Evolutionary conservation across 2,113 vertebrate genomes (phyloP).

Genomic region (Pontoporia blainvillei): DNA sequence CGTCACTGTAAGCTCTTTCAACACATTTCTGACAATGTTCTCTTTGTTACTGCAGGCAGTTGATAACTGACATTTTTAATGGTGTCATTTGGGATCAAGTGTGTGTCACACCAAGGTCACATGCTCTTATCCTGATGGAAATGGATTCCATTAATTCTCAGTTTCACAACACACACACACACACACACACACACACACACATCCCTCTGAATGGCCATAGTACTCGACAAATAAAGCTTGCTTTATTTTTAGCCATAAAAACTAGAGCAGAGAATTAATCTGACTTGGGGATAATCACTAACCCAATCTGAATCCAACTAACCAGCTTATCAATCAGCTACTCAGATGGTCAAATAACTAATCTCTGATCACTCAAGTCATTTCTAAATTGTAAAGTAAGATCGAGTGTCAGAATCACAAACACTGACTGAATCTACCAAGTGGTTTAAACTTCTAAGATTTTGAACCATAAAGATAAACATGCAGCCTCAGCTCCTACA

Average conservation of each 20-base stretch:
- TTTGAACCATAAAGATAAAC: not conserved
- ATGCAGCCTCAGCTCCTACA: rapidly evolving
- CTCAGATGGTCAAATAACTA: not conserved
- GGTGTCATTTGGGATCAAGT: not conserved
- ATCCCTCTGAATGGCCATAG: not conserved
- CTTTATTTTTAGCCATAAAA: not conserved
- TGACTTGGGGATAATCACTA: no score
- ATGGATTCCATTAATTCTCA: not conserved
- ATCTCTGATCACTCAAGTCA: not conserved
- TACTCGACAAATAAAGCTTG: not conserved
- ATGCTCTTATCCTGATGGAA: not conserved
- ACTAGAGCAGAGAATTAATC: not conserved
- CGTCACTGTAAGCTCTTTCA: not conserved
- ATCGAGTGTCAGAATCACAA: not conserved
- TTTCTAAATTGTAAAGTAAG: not conserved
- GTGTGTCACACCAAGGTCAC: not conserved
- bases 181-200: no score
- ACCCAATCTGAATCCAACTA: not conserved
- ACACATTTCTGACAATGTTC: not conserved
- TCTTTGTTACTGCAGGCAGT: not conserved
- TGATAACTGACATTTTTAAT: not conserved
- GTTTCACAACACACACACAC: no score
- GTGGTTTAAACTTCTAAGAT: not conserved
- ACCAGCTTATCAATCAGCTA: not conserved
- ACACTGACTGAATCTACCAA: not conserved